Percentiles rank a stretch among this genome's conserved stretches.
Evolutionary conservation across 2,113 vertebrate species (phyloP).

Genomic region (Himantopus leucocephalus): DNA sequence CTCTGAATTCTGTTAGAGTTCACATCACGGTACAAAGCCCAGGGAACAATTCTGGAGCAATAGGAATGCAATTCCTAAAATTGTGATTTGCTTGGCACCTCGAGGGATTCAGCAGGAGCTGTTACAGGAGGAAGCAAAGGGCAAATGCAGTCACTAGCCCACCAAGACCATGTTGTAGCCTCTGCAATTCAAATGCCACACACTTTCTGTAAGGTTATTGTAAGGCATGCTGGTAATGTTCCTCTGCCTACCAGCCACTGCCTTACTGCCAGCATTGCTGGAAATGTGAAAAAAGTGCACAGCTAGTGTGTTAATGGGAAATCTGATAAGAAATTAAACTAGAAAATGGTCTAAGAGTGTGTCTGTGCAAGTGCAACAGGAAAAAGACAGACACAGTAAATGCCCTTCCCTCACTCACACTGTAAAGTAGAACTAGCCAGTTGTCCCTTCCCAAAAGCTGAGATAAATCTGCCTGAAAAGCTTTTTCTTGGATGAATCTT

Average conservation of each 20-base stretch:
- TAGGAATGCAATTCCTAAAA: not conserved
- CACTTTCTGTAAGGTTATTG: not conserved
- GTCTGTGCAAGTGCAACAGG: not conserved
- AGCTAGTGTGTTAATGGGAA: not conserved
- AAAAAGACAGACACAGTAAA: not conserved
- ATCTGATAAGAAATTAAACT: not conserved
- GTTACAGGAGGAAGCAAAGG: not conserved
- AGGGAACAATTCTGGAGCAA: not conserved
- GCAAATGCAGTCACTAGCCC: not conserved
- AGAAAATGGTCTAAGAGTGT: not conserved
- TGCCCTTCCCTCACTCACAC: not conserved
- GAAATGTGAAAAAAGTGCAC: not conserved
- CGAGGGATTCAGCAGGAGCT: not conserved
- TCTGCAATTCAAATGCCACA: not conserved
- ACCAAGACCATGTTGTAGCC: not conserved
- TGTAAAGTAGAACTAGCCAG: not conserved
- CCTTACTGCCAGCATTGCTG: not conserved
- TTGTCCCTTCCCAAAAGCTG: not conserved
- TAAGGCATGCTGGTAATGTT: not conserved
- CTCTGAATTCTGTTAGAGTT: constrained; percentile 19
- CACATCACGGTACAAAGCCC: not conserved
- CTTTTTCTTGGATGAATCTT: not conserved
- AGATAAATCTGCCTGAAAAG: not conserved
- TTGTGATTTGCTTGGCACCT: not conserved
- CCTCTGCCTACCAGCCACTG: not conserved